Conservation (phyloP, 2,797 vertebrate genomes). For the Tolypeutes matacus region DNA sequence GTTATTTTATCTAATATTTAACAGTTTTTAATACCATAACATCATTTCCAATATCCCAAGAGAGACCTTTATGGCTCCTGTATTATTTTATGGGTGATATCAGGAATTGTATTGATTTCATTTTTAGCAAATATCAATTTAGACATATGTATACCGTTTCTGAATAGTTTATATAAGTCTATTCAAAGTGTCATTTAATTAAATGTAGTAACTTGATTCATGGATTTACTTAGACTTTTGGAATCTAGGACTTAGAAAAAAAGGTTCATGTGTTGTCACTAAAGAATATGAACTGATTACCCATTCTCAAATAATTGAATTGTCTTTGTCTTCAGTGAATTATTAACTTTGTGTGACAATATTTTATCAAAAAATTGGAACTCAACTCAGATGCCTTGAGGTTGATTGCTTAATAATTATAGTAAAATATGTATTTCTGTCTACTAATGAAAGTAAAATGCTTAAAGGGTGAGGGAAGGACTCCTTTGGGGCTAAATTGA, state of each 20-base stretch:
- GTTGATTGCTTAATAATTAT: neutral
- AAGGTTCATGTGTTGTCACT: neutral
- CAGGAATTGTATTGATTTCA: neutral
- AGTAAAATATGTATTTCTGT: neutral
- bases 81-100: neutral
- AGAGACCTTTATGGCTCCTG: neutral
- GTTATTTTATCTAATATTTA: neutral
- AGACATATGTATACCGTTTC: neutral
- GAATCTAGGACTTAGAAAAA: neutral
- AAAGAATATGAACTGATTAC: conserved; percentile 5
- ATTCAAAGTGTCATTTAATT: neutral
- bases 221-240: neutral
- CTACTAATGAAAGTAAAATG: neutral
- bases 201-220: neutral
- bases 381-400: neutral
- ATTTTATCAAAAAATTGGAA: conserved; percentile 37
- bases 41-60: neutral
- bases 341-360: neutral
- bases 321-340: neutral
- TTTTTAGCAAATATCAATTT: neutral
- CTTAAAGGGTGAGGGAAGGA: neutral
- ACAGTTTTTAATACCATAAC: neutral
- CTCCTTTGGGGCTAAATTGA: neutral
- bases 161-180: neutral
- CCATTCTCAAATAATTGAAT: neutral